Percentiles rank a stretch among this genome's conserved stretches.
Evolutionary conservation across 2,888 invertebrate species (phyloP).

Genomic region (Leptinotarsa rubiginosa): DNA sequence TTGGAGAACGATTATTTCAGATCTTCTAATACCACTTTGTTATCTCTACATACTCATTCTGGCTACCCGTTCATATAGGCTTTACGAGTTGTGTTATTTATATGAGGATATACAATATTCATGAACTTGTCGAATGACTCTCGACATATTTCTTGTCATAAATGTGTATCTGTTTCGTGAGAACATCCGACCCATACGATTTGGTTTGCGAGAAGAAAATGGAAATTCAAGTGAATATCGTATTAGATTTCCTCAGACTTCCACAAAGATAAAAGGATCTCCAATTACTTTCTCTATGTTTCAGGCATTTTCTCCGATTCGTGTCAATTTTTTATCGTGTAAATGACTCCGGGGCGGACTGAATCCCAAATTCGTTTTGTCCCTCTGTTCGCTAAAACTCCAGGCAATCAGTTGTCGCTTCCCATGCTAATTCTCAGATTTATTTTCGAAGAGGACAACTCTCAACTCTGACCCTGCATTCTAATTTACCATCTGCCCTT

Average conservation of each 20-base stretch:
- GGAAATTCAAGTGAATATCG: slow-evolving; percentile 24
- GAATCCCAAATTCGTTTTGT: slow-evolving; percentile 40
- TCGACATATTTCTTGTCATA: slow-evolving; percentile 1
- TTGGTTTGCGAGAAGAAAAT: slow-evolving; percentile 15
- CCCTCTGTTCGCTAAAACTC: slow-evolving; percentile 47
- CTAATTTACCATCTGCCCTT: slow-evolving; percentile 59
- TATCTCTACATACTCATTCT: too few relatives aligned
- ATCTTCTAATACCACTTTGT: too few relatives aligned
- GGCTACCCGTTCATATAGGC: too few relatives aligned
- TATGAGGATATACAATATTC: neutral
- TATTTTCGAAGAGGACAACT: slow-evolving; percentile 52
- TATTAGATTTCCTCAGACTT: slow-evolving; percentile 17
- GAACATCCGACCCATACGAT: neutral
- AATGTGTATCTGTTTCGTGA: slow-evolving; percentile 17
- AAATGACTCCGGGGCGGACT: slow-evolving; percentile 44
- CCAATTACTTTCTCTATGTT: slow-evolving; percentile 26
- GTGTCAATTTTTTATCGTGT: slow-evolving; percentile 36
- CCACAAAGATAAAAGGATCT: slow-evolving; percentile 24
- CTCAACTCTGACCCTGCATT: slow-evolving; percentile 59
- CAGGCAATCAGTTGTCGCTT: slow-evolving; percentile 63
- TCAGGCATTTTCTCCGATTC: slow-evolving; percentile 18
- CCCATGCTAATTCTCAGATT: slow-evolving; percentile 64
- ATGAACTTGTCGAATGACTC: neutral
- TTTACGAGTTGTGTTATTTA: too few relatives aligned
- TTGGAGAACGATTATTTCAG: too few relatives aligned